These are phyloP conservation scores for Sarcophaga rosellei DNA, from an alignment of 2,888 invertebrate species.

Conservation along the genomic window DNA sequence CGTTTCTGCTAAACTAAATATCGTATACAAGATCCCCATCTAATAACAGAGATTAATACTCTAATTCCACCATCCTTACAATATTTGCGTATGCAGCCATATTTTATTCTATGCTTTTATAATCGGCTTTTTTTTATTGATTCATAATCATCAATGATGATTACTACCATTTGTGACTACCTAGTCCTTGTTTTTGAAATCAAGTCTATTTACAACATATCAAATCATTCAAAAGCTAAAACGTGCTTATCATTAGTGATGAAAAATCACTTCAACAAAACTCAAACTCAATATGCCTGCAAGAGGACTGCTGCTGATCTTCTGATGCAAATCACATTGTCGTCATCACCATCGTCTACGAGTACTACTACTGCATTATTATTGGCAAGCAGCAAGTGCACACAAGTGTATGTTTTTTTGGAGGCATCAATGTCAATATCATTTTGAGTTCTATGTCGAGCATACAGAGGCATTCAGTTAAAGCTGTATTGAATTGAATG, in stretches of 20 bases:
- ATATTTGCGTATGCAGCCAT: neutral
- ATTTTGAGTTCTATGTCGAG: constrained; percentile 38
- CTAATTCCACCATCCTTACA: too few species aligned
- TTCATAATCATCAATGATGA: constrained; percentile 49
- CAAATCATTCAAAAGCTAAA: constrained; percentile 55
- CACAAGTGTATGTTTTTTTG: constrained; percentile 32
- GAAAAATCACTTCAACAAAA: constrained; percentile 66
- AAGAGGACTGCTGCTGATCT: neutral
- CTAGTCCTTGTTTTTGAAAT: constrained; percentile 25
- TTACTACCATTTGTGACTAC: constrained; percentile 35
- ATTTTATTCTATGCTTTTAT: neutral
- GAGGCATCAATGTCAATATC: constrained; percentile 62
- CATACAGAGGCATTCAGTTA: constrained; percentile 6
- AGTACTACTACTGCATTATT: neutral
- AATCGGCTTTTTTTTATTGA: neutral
- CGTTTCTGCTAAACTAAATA: too few species aligned
- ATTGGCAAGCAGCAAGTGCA: constrained; percentile 31
- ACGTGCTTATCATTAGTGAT: constrained; percentile 62
- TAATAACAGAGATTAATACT: neutral
- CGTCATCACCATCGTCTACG: neutral
- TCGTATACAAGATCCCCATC: too few species aligned
- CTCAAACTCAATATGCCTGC: constrained; percentile 27
- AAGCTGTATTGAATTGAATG: constrained; percentile 3
- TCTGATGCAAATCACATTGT: constrained; percentile 53
- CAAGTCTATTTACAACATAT: constrained; percentile 50